phyloP scores from a whole-genome alignment of 2,888 invertebrate species.

The Poecilobothrus nobilitatus region DNA sequence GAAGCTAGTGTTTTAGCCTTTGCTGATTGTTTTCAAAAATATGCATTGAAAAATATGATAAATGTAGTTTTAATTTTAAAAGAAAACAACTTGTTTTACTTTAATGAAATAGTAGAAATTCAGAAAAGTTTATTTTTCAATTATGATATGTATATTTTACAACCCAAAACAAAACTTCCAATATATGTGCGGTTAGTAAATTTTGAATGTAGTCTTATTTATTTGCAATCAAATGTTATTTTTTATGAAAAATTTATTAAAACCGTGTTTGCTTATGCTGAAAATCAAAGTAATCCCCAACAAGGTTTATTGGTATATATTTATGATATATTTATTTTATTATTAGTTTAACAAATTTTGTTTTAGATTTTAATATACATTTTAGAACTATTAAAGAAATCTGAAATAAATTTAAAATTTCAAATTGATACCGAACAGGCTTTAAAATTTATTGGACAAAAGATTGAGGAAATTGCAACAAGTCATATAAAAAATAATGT shows the following conservation, averaged over 20 bases:
- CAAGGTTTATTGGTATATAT: constrained; percentile 24
- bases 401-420: constrained; percentile 32
- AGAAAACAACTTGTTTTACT: constrained; percentile 26
- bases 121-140: constrained; percentile 27
- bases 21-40: constrained; percentile 23
- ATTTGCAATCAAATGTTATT: constrained; percentile 24
- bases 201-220: constrained; percentile 31
- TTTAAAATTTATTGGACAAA: constrained; percentile 24
- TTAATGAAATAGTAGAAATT: constrained; percentile 33
- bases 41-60: constrained; percentile 26
- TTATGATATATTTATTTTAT: neutral
- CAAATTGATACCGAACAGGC: constrained; percentile 16
- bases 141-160: constrained; percentile 16
- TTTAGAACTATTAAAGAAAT: constrained; percentile 33
- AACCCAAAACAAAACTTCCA: constrained; percentile 24
- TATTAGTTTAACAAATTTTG: neutral
- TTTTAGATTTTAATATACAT: constrained; percentile 22
- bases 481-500: constrained; percentile 24
- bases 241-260: constrained; percentile 20
- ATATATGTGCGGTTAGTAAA: constrained; percentile 29
- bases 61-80: constrained; percentile 29
- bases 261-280: constrained; percentile 14
- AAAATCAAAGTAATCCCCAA: constrained; percentile 17
- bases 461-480: constrained; percentile 24
- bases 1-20: constrained; percentile 22